phyloP scores from a whole-genome alignment of 2,113 vertebrate species.

The Bubo scandiacus region DNA sequence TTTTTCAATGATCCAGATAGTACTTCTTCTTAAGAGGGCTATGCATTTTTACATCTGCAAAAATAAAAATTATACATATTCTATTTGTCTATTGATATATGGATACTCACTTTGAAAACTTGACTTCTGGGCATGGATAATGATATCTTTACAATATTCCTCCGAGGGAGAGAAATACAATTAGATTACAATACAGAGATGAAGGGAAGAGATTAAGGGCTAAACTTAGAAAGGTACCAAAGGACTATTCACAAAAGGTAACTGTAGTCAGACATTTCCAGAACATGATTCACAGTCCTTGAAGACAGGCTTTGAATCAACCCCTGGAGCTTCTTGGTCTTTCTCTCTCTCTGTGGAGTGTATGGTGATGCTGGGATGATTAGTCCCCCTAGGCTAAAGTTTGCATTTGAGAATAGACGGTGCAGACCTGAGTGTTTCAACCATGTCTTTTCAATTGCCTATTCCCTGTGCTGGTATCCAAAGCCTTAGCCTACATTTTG shows the following conservation, averaged over 20 bases:
- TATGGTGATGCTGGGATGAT: not conserved
- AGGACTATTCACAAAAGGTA: slow-evolving; percentile 21
- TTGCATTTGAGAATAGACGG: not conserved
- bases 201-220: not conserved
- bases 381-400: not conserved
- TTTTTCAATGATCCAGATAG: not conserved
- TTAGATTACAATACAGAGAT: not conserved
- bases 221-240: not conserved
- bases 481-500: not conserved
- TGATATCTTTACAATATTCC: not conserved
- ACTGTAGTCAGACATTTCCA: not conserved
- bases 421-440: not conserved
- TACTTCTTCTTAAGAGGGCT: not conserved
- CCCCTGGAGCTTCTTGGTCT: not conserved
- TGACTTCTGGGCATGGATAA: not conserved
- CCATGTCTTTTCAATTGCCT: not conserved
- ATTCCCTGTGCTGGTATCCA: not conserved
- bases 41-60: not conserved
- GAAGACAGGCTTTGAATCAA: not conserved
- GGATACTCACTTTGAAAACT: not conserved
- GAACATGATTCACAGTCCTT: not conserved
- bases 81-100: not conserved
- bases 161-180: not conserved
- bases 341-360: not conserved
- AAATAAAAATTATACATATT: not conserved